Conservation (phyloP, 2,888 invertebrate genomes). For the Salpingus planirostris region DNA sequence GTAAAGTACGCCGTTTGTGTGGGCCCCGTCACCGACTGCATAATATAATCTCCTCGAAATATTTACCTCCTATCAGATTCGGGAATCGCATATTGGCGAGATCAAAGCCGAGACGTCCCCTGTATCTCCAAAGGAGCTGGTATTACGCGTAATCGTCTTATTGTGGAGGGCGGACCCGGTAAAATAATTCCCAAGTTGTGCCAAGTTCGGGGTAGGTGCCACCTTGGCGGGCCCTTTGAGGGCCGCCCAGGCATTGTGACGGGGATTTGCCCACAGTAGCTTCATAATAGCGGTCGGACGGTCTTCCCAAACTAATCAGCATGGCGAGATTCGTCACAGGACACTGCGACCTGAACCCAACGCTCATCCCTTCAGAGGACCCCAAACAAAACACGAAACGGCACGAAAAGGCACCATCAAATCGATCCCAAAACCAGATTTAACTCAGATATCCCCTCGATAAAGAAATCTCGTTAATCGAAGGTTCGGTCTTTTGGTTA, state of each 20-base stretch:
- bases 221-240: conserved; percentile 19
- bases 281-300: conserved; percentile 11
- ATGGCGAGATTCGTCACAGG: conserved; percentile 22
- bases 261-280: conserved; percentile 17
- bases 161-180: neutral
- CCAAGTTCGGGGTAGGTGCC: conserved; percentile 5
- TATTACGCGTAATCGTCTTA: conserved; percentile 2
- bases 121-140: neutral
- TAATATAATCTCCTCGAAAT: conserved; percentile 2
- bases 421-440: neutral
- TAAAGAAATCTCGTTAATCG: no score
- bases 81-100: conserved; percentile 1
- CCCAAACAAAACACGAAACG: no score
- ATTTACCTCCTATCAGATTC: conserved; percentile 1
- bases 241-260: conserved; percentile 16
- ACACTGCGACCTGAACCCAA: conserved; percentile 2
- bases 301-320: conserved; percentile 19
- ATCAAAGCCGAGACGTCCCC: conserved; percentile 3
- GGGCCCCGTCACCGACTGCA: conserved; percentile 1
- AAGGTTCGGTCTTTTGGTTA: no score
- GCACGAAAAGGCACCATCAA: conserved; percentile 7
- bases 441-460: neutral
- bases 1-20: neutral
- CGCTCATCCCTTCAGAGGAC: conserved; percentile 13
- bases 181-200: neutral